Conservation (phyloP, 2,888 invertebrate genomes). For the Apamea epomidion region DNA sequence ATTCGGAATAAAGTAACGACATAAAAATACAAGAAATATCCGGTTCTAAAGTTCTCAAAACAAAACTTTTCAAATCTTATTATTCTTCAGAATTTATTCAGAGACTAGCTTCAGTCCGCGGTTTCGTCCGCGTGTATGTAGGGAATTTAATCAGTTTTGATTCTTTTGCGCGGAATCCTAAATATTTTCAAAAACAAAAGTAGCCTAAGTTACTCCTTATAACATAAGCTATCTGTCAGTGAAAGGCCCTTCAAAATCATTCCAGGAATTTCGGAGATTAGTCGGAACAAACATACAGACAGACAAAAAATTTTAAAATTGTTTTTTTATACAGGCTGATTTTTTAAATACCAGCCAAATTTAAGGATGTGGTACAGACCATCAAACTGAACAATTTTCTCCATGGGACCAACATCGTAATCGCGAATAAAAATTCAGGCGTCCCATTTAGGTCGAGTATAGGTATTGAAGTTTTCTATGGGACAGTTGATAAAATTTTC, state of each 20-base stretch:
- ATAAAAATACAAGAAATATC: background rate
- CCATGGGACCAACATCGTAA: too few relatives aligned
- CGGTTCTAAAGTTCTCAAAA: background rate
- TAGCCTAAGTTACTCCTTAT: background rate
- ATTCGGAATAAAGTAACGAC: background rate
- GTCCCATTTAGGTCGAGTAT: too few relatives aligned
- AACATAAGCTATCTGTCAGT: background rate
- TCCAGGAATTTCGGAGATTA: background rate
- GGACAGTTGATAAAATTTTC: too few relatives aligned
- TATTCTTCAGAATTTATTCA: background rate
- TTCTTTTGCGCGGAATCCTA: background rate
- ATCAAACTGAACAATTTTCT: too few relatives aligned
- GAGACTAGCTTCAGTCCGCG: background rate
- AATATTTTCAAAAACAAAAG: background rate
- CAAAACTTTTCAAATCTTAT: background rate
- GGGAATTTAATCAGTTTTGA: background rate
- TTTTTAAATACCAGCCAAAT: too few relatives aligned
- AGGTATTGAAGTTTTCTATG: too few relatives aligned
- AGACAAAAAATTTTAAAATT: too few relatives aligned
- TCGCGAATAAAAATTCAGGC: too few relatives aligned
- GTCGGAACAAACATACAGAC: too few relatives aligned
- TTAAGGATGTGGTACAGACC: too few relatives aligned
- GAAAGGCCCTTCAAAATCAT: background rate
- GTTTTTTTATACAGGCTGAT: too few relatives aligned
- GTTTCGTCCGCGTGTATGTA: background rate